A percentile compares a stretch with the other conserved stretches of the same genome.
Evolutionary conservation across 2,113 vertebrate genomes (phyloP).

Genomic region (Zootoca vivipara): DNA sequence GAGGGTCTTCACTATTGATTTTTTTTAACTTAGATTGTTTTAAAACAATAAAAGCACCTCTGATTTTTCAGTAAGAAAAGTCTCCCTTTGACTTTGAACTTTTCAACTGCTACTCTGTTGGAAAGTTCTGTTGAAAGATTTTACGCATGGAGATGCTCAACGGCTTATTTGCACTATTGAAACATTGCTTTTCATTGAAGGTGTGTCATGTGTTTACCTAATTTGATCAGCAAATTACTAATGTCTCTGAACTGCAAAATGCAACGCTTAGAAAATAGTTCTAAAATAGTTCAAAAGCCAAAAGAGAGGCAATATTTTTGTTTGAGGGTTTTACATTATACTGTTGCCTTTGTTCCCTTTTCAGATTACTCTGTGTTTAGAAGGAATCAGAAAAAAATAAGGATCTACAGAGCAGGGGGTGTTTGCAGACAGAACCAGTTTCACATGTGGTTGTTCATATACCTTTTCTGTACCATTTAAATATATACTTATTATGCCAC

Average conservation of each 20-base stretch:
- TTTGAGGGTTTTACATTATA: not conserved
- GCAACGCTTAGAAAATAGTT: not conserved
- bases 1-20: not conserved
- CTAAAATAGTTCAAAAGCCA: not conserved
- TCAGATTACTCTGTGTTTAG: not conserved
- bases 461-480: too few species aligned
- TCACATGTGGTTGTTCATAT: too few species aligned
- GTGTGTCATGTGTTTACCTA: not conserved
- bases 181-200: not conserved
- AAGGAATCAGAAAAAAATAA: not conserved
- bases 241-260: not conserved
- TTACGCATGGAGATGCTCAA: not conserved
- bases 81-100: conserved; percentile 10
- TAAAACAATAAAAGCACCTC: conserved; percentile 32
- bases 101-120: not conserved
- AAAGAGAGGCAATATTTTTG: not conserved
- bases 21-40: conserved; percentile 23
- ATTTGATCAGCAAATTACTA: not conserved
- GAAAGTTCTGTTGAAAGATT: not conserved
- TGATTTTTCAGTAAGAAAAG: conserved; percentile 10
- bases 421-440: too few species aligned
- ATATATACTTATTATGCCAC: not conserved
- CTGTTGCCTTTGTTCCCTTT: not conserved
- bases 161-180: not conserved
- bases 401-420: too few species aligned